Evolutionary conservation across 2,797 vertebrate species (phyloP).

Genomic region (Tokudaia muenninki): DNA sequence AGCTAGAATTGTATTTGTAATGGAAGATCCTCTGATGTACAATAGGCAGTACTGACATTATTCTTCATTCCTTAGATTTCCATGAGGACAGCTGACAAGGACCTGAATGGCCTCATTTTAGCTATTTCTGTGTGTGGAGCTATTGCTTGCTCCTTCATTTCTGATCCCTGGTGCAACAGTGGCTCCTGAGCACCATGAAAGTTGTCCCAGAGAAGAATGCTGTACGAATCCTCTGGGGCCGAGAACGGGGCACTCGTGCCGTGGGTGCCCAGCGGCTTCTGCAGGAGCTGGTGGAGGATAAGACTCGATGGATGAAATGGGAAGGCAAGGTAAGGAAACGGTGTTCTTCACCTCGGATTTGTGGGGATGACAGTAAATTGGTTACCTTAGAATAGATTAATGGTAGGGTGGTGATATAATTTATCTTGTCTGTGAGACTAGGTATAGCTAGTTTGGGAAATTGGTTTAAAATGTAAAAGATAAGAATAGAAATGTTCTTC

Average conservation of each 20-base stretch:
- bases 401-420: neutral
- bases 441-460: neutral
- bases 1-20: slow-evolving; percentile 26
- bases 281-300: slow-evolving; percentile 98
- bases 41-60: slow-evolving; percentile 61
- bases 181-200: slow-evolving; percentile 88
- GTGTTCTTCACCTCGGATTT: neutral
- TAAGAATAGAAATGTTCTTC: slow-evolving; percentile 64
- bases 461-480: slow-evolving; percentile 28
- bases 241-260: slow-evolving; percentile 95
- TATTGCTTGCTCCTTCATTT: slow-evolving; percentile 84
- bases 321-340: slow-evolving; percentile 95
- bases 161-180: slow-evolving; percentile 79
- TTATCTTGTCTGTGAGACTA: slow-evolving; percentile 22
- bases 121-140: slow-evolving; percentile 86
- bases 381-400: neutral
- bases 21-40: slow-evolving; percentile 58
- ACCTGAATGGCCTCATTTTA: slow-evolving; percentile 91
- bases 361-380: neutral
- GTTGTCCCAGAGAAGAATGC: slow-evolving; percentile 96
- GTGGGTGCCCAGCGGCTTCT: slow-evolving; percentile 95
- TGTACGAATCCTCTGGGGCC: slow-evolving; percentile 95
- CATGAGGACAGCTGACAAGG: slow-evolving; percentile 88
- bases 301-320: slow-evolving; percentile 99
- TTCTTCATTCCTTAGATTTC: slow-evolving; percentile 85